Base-by-base conservation (phyloP, 2,888 invertebrate genomes). In the Mesochorus sp. region DNA sequence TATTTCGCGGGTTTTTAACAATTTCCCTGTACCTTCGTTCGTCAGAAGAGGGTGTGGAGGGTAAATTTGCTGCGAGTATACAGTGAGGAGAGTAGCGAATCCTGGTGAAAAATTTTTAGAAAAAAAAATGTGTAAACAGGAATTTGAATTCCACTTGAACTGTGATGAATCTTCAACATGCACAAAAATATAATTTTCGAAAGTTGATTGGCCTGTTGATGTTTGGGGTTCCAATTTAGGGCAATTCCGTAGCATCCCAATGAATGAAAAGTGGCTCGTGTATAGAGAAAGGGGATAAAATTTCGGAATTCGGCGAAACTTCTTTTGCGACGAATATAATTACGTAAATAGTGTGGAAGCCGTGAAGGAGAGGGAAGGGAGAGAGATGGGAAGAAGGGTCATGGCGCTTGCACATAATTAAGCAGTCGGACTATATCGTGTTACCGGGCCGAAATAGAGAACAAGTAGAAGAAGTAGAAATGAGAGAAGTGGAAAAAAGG, bases 341-440 rank as follows among this genome's bases (percentile, higher is more conserved):
- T 44, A 64, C 49, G 78, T 64, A 70, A 78, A 74, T 44, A 64
- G 72, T 28, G 64, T 34, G 70, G 57, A 19, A 55, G 49, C 31
- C 47, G 51, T 59, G 24, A 37, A 39, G 37, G 24, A 49, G 37
- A 49, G 34, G 37, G 37, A 28, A 28, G 31, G 31, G 39, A 12
- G n/a, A 19, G 37, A 26, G 49, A n/a, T n/a, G n/a, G 31, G 47
- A 47, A 59, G 39, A 59, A 61, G 70, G 59, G 49, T 61, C 39
- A 31, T 42, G 70, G 55, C 49, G 74, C 34, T 78, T 74, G 44
- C 34, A 66, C 78, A 70, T 74, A 78, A 78, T 78, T 74, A 68
- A 78, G 74, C 78, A 78, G 70, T 74, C 78, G 44, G 26, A 51
- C 34, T 73, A 57, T 70, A 74, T 78, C 78, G 70, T 61, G 64